Evolutionary conservation across 2,888 invertebrate species (phyloP), one percentile per base, ranked within the genome.

Genomic region (Ectropis crepuscularia): DNA sequence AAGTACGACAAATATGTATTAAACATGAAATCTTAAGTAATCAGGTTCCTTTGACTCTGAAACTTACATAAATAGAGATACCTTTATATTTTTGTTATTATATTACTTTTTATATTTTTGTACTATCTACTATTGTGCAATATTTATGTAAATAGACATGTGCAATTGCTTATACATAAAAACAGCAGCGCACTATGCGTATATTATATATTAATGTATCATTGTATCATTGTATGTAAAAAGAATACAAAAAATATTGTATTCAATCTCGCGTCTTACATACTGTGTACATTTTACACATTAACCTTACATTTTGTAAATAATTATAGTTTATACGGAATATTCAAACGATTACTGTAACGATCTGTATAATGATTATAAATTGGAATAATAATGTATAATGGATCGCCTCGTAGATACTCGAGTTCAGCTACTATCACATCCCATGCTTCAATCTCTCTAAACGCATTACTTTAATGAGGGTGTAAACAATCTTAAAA

Each of bases 251-350:
- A 71, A 43, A 48, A 57, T 41, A 43, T 28, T 75, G 66, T 86
- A 86, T 85, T 82, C 85, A 77, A 85, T 85, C 89, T 90, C 92
- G 91, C 91, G 89, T 87, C 90, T 77, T 80, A 83, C 89, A 84
- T 79, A 80, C 77, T 75, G 73, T 71, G 78, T 76, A 82, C 83
- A 84, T 83, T 84, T 83, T 58, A 76, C 41, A 41, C 16, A 51
- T 41, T 28, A 10, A n/a, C n/a, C 37, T 49, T 11, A 9, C 12
- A 41, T 28, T 28, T 28, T 51, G n/a, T 16, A 51, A 28, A 41
- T 51, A 51, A 28, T 42, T 11, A 51, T 10, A 16, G 5, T 41
- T 37, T 50, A 39, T 12, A 6, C 9, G 6, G 16, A 9, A 41
- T 57, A 48, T 38, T 50, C 8, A 10, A 43, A 46, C 6, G 39